Percentiles rank a stretch among this genome's conserved stretches.
Conservation (phyloP, 2,888 invertebrate species). For the Orthonychiurus folsomi region DNA sequence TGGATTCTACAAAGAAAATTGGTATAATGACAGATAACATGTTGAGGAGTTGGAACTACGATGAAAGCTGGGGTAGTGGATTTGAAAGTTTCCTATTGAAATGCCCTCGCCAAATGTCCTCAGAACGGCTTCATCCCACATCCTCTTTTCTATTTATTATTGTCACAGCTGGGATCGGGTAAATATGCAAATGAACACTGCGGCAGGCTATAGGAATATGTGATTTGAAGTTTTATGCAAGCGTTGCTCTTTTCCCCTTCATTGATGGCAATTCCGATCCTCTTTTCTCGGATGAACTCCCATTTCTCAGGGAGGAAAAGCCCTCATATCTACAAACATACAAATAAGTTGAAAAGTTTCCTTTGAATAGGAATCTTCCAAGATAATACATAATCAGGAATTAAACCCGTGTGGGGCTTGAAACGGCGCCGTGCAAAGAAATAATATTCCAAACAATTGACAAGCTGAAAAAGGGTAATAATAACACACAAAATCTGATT, state of each 20-base stretch:
- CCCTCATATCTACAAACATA: conserved; percentile 16
- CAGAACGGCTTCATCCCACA: background rate
- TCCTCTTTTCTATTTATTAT: conserved; percentile 8
- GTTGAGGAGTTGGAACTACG: too few relatives aligned
- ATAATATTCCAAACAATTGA: too few relatives aligned
- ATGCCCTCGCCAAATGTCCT: background rate
- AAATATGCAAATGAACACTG: conserved; percentile 1
- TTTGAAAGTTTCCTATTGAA: too few relatives aligned
- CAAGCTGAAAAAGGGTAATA: too few relatives aligned
- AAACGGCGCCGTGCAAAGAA: conserved; percentile 40
- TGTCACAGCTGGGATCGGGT: background rate
- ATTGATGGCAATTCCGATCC: conserved; percentile 17
- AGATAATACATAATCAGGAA: background rate
- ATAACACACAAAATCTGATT: too few relatives aligned
- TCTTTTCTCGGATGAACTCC: conserved; percentile 5
- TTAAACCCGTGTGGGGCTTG: conserved; percentile 3
- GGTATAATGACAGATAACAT: background rate
- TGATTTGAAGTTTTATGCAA: conserved; percentile 30
- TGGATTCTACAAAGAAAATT: background rate
- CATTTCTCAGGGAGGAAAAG: conserved; percentile 8
- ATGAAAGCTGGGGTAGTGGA: too few relatives aligned
- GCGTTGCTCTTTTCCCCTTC: conserved; percentile 35
- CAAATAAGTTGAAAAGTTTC: conserved; percentile 2
- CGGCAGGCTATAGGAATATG: background rate
- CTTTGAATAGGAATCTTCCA: background rate